Evolutionary conservation across 2,888 invertebrate species (phyloP).

Genomic region (Ophonus ardosiacus): DNA sequence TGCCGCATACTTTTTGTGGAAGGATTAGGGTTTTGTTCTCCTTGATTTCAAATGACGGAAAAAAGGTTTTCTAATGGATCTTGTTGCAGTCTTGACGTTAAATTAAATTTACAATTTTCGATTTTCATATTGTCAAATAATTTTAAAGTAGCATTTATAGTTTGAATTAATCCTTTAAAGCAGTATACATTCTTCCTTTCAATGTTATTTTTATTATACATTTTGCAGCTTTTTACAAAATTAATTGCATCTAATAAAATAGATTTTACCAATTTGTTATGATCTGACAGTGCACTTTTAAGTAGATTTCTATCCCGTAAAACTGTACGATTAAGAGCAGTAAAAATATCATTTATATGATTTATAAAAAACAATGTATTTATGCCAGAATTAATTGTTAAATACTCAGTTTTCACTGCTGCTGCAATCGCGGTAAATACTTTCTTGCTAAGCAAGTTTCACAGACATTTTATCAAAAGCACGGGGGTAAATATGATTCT

Average conservation of each 20-base stretch:
- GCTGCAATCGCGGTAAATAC: not conserved
- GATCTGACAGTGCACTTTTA: not conserved
- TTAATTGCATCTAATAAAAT: not conserved
- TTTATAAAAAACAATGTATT: not conserved
- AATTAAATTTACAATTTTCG: not conserved
- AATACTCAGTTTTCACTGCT: not conserved
- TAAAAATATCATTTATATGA: conserved; percentile 9
- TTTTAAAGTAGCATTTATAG: not conserved
- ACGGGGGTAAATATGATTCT: not conserved
- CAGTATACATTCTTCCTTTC: not conserved
- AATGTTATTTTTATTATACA: not conserved
- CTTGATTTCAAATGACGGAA: not conserved
- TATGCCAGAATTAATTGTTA: not conserved
- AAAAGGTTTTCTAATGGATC: not conserved
- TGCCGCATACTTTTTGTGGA: not conserved
- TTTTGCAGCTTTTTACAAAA: not conserved
- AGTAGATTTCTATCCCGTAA: not conserved
- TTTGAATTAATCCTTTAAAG: not conserved
- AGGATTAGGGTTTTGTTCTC: not conserved
- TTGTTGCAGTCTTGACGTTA: not conserved
- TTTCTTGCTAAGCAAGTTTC: not conserved
- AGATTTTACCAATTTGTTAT: not conserved
- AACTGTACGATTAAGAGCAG: not conserved
- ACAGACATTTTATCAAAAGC: conserved; percentile 8
- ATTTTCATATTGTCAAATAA: not conserved